Base-by-base conservation (phyloP, 1,140 invertebrate species). In the Hesperophylax magnus region DNA sequence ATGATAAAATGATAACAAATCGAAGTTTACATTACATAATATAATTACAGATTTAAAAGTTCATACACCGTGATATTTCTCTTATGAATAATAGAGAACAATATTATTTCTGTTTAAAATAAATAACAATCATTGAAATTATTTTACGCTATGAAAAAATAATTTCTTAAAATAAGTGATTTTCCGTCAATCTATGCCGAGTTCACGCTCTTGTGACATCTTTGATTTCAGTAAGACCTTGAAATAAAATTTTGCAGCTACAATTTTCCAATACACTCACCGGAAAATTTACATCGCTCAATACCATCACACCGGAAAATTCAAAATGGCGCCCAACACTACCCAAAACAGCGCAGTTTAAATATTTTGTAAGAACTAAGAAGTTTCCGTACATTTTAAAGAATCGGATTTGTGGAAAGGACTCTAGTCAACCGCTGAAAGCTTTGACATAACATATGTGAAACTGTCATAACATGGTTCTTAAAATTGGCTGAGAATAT, bases 241-340 rank as follows among this genome's bases (percentile, higher is more conserved):
- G 58, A 63, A 47, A 47, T 61, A 22, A 77, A 77, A 60, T 52
- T 77, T 77, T 77, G 58, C 54, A 77, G 54, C 74, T 18, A 18
- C 24, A 20, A 17, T 60, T 77, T 77, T 77, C 74, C 54, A n/a
- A 60, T 77, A 77, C 56, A 77, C 61, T 47, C 58, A 17, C 71
- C 20, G 71, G 79, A 75, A 80, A 80, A 76, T 80, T 8, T 76
- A 47, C 58, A 61, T 39, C 60, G 67, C 60, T 77, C 74, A 77
- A 71, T 81, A 77, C 63, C n/a, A 72, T 56, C n/a, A 61, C 27
- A 77, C 61, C 63, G 31, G 80, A 81, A 81, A 78, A 81, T 81
- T 78, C 80, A 81, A 81, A 58, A 81, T 81, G 80, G 80, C 76
- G 39, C 8, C 80, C 67, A n/a, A 24, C 22, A 22, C 52, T 31